phyloP scores from a whole-genome alignment of 1,140 invertebrate genomes.

The Bactericera cockerelli region DNA sequence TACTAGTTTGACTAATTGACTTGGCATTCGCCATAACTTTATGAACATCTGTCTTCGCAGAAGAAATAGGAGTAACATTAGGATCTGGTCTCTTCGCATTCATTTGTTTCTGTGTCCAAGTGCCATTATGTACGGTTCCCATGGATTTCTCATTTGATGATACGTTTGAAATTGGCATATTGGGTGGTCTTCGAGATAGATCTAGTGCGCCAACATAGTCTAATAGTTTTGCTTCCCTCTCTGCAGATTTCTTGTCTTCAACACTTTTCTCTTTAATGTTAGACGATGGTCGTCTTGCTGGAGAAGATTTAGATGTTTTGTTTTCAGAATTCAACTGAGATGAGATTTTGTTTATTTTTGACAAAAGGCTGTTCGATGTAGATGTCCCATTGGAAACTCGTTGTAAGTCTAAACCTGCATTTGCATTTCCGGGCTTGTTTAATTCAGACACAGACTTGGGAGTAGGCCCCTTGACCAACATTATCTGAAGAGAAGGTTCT shows the following conservation, averaged over 20 bases:
- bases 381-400: not conserved
- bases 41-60: not conserved
- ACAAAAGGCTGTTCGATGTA: constrained; percentile 10
- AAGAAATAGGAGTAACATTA: not conserved
- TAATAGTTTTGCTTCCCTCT: constrained; percentile 4
- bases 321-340: not conserved
- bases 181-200: constrained; percentile 5
- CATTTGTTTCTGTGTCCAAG: constrained; percentile 1
- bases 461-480: constrained; percentile 23
- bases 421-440: not conserved
- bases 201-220: constrained; percentile 11
- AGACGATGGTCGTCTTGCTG: constrained; percentile 14
- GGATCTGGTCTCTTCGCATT: not conserved
- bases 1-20: not conserved
- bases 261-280: not conserved
- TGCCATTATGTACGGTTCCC: not conserved
- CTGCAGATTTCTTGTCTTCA: constrained; percentile 11
- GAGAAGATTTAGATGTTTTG: constrained; percentile 10
- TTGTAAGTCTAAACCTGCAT: not conserved
- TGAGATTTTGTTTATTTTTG: constrained; percentile 13
- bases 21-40: not conserved
- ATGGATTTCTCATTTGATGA: constrained; percentile 6
- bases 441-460: not conserved
- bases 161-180: constrained; percentile 10
- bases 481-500: constrained; percentile 25